phyloP scores from a whole-genome alignment of 2,113 vertebrate species.

The Phalacrocorax carbo region DNA sequence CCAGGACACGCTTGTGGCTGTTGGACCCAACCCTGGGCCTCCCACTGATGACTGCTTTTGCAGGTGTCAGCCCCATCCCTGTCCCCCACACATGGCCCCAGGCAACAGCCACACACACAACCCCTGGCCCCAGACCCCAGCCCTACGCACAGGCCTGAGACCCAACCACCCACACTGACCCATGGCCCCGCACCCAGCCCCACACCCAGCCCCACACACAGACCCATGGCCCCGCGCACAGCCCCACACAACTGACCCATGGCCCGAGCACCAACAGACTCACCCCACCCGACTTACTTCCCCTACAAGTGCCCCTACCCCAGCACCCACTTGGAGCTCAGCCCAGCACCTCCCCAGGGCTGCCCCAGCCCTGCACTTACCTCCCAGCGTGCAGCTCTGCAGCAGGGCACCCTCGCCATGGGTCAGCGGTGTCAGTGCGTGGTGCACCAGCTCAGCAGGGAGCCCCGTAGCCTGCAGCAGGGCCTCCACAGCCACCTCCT shows the following conservation, averaged over 20 bases:
- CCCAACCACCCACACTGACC: rapidly evolving
- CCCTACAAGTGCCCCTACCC: not conserved
- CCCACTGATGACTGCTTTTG: not conserved
- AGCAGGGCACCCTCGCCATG: constrained; percentile 72
- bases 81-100: rapidly evolving
- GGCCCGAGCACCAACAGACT: rapidly evolving
- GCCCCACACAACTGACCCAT: too few relatives aligned
- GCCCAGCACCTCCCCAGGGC: not conserved
- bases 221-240: too few relatives aligned
- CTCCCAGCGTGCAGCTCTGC: not conserved
- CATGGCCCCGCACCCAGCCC: not conserved
- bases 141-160: rapidly evolving
- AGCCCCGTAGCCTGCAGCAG: constrained; percentile 76
- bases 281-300: not conserved
- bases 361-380: constrained; percentile 43
- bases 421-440: constrained; percentile 83
- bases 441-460: constrained; percentile 74
- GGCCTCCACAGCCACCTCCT: constrained; percentile 81
- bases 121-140: rapidly evolving
- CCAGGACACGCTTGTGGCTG: not conserved
- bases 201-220: too few relatives aligned
- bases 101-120: not conserved
- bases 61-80: not conserved
- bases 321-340: not conserved
- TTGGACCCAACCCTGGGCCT: not conserved